phyloP scores from a whole-genome alignment of 2,888 invertebrate species.

The Epistrophe grossulariae region DNA sequence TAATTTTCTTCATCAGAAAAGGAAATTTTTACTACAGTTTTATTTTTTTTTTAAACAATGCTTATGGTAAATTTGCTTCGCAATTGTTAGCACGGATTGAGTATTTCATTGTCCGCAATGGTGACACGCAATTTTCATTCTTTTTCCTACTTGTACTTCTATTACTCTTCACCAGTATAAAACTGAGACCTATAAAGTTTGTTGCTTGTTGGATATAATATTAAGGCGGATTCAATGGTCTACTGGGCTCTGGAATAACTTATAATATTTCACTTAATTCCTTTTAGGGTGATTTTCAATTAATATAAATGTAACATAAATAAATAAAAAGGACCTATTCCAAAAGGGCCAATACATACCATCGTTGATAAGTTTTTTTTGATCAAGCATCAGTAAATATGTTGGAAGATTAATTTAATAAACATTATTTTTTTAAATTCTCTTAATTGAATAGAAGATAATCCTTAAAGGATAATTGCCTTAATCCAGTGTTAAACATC shows the following conservation, averaged over 20 bases:
- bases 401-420: slow-evolving; percentile 2
- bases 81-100: slow-evolving; percentile 57
- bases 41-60: neutral
- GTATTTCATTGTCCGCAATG: slow-evolving; percentile 25
- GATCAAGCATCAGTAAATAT: neutral
- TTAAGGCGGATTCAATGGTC: neutral
- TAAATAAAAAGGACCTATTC: slow-evolving; percentile 37
- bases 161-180: neutral
- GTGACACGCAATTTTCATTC: slow-evolving; percentile 61
- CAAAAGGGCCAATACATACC: neutral
- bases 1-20: slow-evolving; percentile 42
- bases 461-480: slow-evolving; percentile 6
- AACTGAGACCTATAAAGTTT: neutral
- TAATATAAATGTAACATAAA: slow-evolving; percentile 44
- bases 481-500: slow-evolving; percentile 20
- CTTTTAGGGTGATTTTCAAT: slow-evolving; percentile 50
- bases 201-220: neutral
- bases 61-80: slow-evolving; percentile 38
- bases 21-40: slow-evolving; percentile 19
- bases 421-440: neutral
- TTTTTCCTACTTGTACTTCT: neutral
- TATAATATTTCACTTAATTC: slow-evolving; percentile 5
- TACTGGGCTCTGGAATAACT: neutral
- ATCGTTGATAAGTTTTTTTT: neutral
- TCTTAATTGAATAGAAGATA: neutral